Evolutionary conservation across 2,113 vertebrate genomes (phyloP).

Genomic region (Lethenteron camtschaticum): DNA sequence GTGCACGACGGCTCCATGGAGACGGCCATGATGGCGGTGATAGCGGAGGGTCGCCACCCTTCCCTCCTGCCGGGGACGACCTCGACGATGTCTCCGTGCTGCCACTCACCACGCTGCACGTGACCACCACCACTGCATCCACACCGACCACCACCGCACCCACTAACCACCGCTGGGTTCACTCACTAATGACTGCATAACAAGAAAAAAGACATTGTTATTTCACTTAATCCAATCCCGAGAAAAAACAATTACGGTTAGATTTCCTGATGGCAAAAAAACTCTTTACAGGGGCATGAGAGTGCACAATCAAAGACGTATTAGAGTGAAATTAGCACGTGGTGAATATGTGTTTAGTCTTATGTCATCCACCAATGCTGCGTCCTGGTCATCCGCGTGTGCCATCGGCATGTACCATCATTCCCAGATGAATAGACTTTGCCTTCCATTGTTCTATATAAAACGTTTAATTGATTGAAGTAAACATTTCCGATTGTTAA

Average conservation of each 20-base stretch:
- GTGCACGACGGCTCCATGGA: conserved; percentile 17
- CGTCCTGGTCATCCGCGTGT: too few species aligned
- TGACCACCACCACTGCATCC: conserved; percentile 12
- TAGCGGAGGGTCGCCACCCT: neutral
- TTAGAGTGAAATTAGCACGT: too few species aligned
- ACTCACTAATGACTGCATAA: neutral
- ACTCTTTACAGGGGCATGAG: neutral
- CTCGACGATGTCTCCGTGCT: conserved; percentile 40
- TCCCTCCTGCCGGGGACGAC: conserved; percentile 26
- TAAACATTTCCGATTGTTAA: neutral
- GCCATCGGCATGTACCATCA: too few species aligned
- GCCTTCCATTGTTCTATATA: neutral
- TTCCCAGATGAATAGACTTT: neutral
- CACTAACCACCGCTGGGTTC: neutral
- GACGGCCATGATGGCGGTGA: conserved; percentile 1
- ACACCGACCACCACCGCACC: neutral
- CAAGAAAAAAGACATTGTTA: neutral
- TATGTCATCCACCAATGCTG: too few species aligned
- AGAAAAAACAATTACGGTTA: neutral
- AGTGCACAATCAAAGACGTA: too few species aligned
- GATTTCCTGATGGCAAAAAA: neutral
- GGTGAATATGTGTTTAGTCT: too few species aligned
- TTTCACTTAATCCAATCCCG: neutral
- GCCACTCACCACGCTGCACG: conserved; percentile 45
- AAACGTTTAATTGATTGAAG: neutral